Base-by-base conservation (phyloP, 2,797 vertebrate genomes). In the Poecilia picta region DNA sequence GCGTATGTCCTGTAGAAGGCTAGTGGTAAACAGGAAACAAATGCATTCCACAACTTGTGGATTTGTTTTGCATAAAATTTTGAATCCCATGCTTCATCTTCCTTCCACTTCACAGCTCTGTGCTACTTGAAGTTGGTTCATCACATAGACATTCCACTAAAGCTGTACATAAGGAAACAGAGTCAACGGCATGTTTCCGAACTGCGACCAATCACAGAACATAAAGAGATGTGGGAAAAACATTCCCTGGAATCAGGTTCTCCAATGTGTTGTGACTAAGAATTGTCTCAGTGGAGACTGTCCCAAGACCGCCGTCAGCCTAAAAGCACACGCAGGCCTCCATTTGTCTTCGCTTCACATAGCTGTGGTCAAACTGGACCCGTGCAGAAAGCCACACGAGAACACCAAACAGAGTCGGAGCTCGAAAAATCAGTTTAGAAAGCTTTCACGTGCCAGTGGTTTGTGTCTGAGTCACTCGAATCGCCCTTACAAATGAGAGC, bases 321-420 rank as follows among this genome's bases (percentile, higher is more conserved):
- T 86, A 83, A 91, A 91, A 89, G 73, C 80, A 68, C 74, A 79
- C 20, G 36, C 91, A 83, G 53, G 87, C 85, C 89, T 92, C 83
- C 86, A 78, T 91, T 90, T 86, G 89, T 88, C 87, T 83, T 80
- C 18, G 77, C 79, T 78, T 88, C 82, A 49, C 91, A 94, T 94
- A 91, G 6, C 91, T 93, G 94, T 93, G 93, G 92, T 90, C 84
- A 85, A 92, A 93, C 87, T 87, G 88, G 85, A 90, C 90, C 81
- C 77, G 72, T 86, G 92, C 78, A 91, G 85, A 90, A 85, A 91
- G 86, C 90, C 91, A 73, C 91, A 91, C 46, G 64, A 87, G 72
- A 88, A 85, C 86, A 85, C 76, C 78, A 74, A 62, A 62, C 64
- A 0, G 73, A 71, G 68, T 51, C 82, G 78, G 74, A 79, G 76